Base-by-base conservation (phyloP, 2,113 vertebrate genomes). In the Origma solitaria region DNA sequence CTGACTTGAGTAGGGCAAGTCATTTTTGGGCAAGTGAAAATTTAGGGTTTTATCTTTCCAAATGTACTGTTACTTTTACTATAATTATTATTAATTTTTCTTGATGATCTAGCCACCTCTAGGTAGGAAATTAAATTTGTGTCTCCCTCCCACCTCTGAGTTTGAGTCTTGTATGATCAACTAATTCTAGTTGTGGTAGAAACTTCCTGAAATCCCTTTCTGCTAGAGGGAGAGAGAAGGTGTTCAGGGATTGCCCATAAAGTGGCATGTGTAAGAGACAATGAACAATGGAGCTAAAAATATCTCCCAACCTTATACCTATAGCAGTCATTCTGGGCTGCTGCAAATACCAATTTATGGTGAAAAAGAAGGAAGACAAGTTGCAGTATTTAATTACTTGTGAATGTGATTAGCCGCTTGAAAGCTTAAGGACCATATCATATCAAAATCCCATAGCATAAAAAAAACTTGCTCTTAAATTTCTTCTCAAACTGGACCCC, bases 381-480 rank as follows among this genome's bases (percentile, higher is more conserved):
- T 69, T 81, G 31, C n/a, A 68, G 76, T 53, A 83, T 93, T 96
- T 93, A 96, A 86, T 96, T 90, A 83, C 51, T 94, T 92, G 28
- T 40, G 79, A 86, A 62, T 90, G 51, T 57, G 88, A 94, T 86
- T 92, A 93, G 64, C 38, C 81, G 28, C 75, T 70, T 81, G 61
- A 93, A 92, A 95, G 82, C 17, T 31, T 93, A 88, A 66, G 72
- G 53, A 78, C 51, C 56, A 64, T 78, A 81, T 92, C 54, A 28
- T 90, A 94, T 75, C 76, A 94, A 95, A 91, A 92, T 51, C 64
- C 30, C 25, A n/a, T 25, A 71, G n/a, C 60, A 53, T 42, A 84
- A 79, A 92, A 89, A 86, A 57, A n/a, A 4, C n/a, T 90, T 86
- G 44, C 31, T 93, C 51, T 86, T 88, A 94, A 88, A 93, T 92